Evolutionary conservation across 2,888 invertebrate genomes (phyloP), one percentile per base, ranked within the genome.

Genomic region (Neoaliturus tenellus): DNA sequence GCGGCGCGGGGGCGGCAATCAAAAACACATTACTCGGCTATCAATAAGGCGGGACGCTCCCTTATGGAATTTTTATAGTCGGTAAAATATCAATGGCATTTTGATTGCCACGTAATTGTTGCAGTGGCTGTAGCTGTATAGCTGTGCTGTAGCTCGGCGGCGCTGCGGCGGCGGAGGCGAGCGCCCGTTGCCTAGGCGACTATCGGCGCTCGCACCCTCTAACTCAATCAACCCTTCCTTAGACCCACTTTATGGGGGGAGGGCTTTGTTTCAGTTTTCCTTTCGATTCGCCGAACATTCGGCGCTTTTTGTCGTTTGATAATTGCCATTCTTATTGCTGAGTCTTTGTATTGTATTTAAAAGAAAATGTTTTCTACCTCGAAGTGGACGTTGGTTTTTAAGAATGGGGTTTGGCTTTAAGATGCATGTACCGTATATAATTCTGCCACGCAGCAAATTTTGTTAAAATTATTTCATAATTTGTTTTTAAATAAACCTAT

Each of bases 201-300:
- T 35, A 71, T 41, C 71, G 71, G 39, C 5, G 14, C 71, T 39
- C 71, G 33, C 71, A 28, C 62, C 62, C 71, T 35, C 71, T 71
- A 71, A 71, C 71, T 71, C 71, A 35, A 71, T 71, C 71, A 71
- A 71, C 71, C 71, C 71, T 71, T 41, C 41, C 71, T 71, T 41
- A 31, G 62, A 31, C 3, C n/a, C n/a, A n/a, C n/a, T n/a, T n/a
- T n/a, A n/a, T n/a, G n/a, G 62, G 62, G 62, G 31, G 28, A 62
- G 28, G 62, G 28, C 31, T 31, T 62, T 62, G 25, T 25, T 62
- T 62, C 31, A 62, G 62, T 62, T 25, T 62, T 62, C 31, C 62
- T 62, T 62, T 62, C 62, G 62, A 62, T 62, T 62, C 62, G 62
- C 17, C 62, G 62, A 62, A 62, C 62, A 62, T 4, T 17, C 28